Evolutionary conservation across 2,797 vertebrate genomes (phyloP).

Genomic region (Yasuhikotakia modesta): DNA sequence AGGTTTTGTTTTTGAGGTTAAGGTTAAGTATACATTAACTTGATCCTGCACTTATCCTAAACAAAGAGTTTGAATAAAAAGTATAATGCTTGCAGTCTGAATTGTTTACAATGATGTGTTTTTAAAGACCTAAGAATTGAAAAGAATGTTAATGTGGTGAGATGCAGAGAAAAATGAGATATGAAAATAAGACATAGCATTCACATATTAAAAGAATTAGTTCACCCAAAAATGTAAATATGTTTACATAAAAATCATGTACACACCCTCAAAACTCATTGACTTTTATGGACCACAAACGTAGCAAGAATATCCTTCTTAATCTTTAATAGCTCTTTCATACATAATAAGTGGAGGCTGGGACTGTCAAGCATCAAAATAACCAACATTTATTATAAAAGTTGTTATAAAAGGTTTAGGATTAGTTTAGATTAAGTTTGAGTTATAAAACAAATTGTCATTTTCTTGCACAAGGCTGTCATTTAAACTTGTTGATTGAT

Average conservation of each 20-base stretch:
- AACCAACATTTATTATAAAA: no score
- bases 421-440: no score
- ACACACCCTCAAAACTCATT: neutral
- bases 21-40: neutral
- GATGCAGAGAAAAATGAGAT: conserved; percentile 36
- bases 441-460: no score
- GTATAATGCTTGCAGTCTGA: neutral
- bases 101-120: neutral
- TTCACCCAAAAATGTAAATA: neutral
- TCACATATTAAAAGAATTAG: conserved; percentile 11
- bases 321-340: neutral
- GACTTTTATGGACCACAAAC: neutral
- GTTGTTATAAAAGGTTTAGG: no score
- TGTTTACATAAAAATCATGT: no score
- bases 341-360: neutral
- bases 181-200: neutral
- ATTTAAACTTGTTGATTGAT: no score
- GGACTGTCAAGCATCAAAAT: no score
- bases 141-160: conserved; percentile 15
- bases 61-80: neutral
- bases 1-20: neutral
- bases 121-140: neutral
- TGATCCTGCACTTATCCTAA: neutral
- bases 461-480: no score
- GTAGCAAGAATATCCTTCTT: no score